Conservation (phyloP, 2,888 invertebrate genomes). For the Harpalus rubripes region DNA sequence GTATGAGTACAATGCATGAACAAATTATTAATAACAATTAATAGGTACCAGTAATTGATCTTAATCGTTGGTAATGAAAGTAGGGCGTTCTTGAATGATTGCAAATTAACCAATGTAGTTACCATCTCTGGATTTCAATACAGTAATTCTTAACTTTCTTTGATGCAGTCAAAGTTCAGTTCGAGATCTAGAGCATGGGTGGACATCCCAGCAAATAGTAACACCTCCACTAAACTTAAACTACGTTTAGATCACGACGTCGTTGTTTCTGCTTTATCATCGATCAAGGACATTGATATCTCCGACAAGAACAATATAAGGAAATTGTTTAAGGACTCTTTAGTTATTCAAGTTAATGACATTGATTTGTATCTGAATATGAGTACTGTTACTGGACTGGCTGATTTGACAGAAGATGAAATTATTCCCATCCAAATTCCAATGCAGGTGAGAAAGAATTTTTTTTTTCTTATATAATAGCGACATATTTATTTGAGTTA, state of each 20-base stretch:
- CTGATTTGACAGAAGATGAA: conserved; percentile 94
- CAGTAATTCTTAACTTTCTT: conserved; percentile 65
- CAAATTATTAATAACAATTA: background rate
- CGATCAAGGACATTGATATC: conserved; percentile 75
- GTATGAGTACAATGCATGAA: conserved; percentile 5
- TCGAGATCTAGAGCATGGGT: conserved; percentile 91
- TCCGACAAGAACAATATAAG: conserved; percentile 77
- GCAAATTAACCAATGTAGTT: conserved; percentile 43
- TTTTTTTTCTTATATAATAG: no score
- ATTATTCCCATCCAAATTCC: conserved; percentile 89
- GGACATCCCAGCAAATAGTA: conserved; percentile 80
- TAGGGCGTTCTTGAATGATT: conserved; percentile 34
- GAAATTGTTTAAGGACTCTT: conserved; percentile 78
- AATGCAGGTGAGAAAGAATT: conserved; percentile 81
- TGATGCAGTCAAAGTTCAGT: conserved; percentile 87
- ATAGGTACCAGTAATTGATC: background rate
- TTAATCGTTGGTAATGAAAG: background rate
- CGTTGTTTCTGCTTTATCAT: conserved; percentile 75
- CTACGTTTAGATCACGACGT: conserved; percentile 82
- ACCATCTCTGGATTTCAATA: conserved; percentile 15
- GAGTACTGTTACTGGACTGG: conserved; percentile 89
- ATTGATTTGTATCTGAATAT: conserved; percentile 85
- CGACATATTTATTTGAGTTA: no score
- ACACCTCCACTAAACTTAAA: conserved; percentile 80
- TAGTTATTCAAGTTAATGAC: conserved; percentile 84